Evolutionary conservation across 2,888 invertebrate genomes (phyloP).

Genomic region (Crepidodera aurea): DNA sequence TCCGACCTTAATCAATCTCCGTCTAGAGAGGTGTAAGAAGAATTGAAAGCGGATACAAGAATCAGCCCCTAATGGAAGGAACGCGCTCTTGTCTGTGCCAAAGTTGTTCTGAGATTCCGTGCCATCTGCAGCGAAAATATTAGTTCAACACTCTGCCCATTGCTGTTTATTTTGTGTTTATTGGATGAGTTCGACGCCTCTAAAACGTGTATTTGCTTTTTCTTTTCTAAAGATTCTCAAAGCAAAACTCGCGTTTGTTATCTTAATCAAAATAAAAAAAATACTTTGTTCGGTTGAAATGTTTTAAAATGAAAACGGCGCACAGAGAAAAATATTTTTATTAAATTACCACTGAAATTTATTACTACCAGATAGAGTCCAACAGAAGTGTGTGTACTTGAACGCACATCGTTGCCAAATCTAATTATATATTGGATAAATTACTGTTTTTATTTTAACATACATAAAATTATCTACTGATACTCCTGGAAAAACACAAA

Average conservation of each 20-base stretch:
- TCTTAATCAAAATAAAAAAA: slow-evolving; percentile 1
- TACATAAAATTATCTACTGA: too few species aligned
- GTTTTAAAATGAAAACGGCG: too few species aligned
- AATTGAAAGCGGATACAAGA: slow-evolving; percentile 34
- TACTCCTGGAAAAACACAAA: too few species aligned
- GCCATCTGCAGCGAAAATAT: slow-evolving; percentile 21
- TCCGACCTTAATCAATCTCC: slow-evolving; percentile 42
- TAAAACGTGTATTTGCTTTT: slow-evolving; percentile 1
- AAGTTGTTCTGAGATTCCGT: slow-evolving; percentile 3
- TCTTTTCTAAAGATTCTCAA: not conserved
- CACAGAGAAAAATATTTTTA: too few species aligned
- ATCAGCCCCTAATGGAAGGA: slow-evolving; percentile 21
- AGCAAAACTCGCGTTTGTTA: not conserved
- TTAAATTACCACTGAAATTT: too few species aligned
- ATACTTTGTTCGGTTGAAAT: too few species aligned
- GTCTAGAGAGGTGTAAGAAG: slow-evolving; percentile 38
- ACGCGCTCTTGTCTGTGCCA: slow-evolving; percentile 9
- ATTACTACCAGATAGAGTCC: too few species aligned
- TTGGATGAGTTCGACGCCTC: slow-evolving; percentile 7
- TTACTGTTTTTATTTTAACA: too few species aligned
- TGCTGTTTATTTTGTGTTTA: slow-evolving; percentile 15
- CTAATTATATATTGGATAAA: too few species aligned
- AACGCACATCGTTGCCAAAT: too few species aligned
- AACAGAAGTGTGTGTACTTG: too few species aligned
- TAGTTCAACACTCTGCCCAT: not conserved